Evolutionary conservation across 1,140 invertebrate species (phyloP).

Genomic region (Aphelenchoides fujianensis): DNA sequence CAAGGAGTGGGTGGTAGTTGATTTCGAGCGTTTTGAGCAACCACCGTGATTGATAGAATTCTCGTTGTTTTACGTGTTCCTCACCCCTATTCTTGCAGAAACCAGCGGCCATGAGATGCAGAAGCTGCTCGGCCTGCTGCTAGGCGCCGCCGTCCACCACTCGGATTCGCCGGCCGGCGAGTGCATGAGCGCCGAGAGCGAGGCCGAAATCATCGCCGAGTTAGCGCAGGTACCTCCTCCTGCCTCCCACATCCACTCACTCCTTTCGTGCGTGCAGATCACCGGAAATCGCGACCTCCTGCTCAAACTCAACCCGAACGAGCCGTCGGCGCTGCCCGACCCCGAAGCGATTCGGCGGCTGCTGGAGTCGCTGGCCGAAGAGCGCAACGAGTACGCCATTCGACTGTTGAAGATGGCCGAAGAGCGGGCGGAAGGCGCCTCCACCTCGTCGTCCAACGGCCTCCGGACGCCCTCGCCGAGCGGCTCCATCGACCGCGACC

Average conservation of each 20-base stretch:
- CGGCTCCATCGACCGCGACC: not conserved
- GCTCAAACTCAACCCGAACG: not conserved
- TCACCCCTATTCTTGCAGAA: conserved; percentile 65
- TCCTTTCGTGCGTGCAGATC: not conserved
- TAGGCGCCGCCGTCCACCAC: conserved; percentile 87
- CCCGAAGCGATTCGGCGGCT: conserved; percentile 8
- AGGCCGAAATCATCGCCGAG: conserved; percentile 32
- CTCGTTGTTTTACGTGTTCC: too few relatives aligned
- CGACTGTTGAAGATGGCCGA: conserved; percentile 39
- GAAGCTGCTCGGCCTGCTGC: conserved; percentile 77
- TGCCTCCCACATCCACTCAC: too few relatives aligned
- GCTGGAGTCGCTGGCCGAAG: conserved; percentile 36
- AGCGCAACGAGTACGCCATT: conserved; percentile 41
- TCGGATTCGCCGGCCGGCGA: conserved; percentile 86
- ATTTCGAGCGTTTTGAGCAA: too few relatives aligned
- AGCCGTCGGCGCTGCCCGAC: not conserved
- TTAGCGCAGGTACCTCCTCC: conserved; percentile 29
- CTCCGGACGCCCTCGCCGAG: not conserved
- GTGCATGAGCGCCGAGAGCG: conserved; percentile 29
- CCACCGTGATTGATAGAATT: too few relatives aligned
- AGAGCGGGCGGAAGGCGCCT: conserved; percentile 29
- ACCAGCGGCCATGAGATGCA: conserved; percentile 77
- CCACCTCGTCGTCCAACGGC: conserved; percentile 35
- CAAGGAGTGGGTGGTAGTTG: too few relatives aligned
- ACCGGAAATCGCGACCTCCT: conserved; percentile 3